Conservation (phyloP, 2,113 vertebrate species). For the Coturnix japonica region DNA sequence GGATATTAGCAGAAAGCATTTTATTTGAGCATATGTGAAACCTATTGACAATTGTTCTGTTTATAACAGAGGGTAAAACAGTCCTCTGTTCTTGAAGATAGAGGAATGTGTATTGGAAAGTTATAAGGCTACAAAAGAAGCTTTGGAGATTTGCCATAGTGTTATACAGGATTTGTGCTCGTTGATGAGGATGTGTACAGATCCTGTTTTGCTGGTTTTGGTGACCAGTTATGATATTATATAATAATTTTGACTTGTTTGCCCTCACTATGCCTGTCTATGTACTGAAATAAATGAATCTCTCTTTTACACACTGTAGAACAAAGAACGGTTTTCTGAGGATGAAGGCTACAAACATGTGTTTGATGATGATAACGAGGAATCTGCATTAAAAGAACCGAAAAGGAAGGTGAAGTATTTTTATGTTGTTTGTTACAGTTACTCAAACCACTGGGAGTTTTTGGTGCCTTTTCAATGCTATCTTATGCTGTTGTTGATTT, state of each 20-base stretch:
- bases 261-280: neutral
- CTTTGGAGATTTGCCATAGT: no score
- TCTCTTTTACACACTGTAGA: conserved; percentile 24
- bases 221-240: neutral
- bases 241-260: neutral
- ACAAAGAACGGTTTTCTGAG: conserved; percentile 58
- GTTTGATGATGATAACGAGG: conserved; percentile 60
- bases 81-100: neutral
- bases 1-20: neutral
- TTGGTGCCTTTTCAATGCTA: neutral
- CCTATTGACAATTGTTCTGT: neutral
- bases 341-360: conserved; percentile 14
- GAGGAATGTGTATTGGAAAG: neutral
- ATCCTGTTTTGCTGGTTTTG: neutral
- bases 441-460: neutral
- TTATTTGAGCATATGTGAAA: neutral
- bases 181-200: neutral
- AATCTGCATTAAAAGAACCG: conserved; percentile 43
- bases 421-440: neutral
- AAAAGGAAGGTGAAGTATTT: conserved; percentile 71
- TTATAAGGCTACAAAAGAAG: no score
- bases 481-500: neutral
- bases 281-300: neutral
- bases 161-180: neutral
- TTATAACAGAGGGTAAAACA: neutral